These are phyloP conservation scores for Caenorhabditis sp. DNA, from an alignment of 2,888 invertebrate species.

Conservation along the genomic window DNA sequence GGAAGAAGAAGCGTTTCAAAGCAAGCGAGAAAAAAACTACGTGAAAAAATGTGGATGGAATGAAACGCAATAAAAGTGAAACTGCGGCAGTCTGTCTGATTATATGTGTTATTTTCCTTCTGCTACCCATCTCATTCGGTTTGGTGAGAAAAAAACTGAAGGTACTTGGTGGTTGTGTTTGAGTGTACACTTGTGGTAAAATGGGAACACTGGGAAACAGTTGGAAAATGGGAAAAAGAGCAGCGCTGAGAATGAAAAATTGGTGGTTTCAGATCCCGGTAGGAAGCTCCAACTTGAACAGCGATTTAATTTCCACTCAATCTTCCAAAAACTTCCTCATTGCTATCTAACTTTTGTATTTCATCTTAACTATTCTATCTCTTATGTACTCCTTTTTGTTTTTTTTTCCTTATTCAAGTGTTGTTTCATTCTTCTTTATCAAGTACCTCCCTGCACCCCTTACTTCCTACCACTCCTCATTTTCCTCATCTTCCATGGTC, in stretches of 20 bases:
- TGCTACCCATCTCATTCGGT: not conserved
- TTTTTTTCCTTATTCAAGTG: constrained; percentile 9
- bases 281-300: no score
- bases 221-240: no score
- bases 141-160: not conserved
- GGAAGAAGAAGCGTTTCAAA: constrained; percentile 12
- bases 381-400: no score
- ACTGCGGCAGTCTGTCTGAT: constrained; percentile 49
- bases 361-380: constrained; percentile 1
- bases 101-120: constrained; percentile 46
- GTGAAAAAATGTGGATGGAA: constrained; percentile 42
- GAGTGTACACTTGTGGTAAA: no score
- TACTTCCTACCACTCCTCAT: not conserved
- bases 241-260: not conserved
- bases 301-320: not conserved
- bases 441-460: constrained; percentile 25
- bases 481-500: constrained; percentile 11
- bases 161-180: constrained; percentile 18
- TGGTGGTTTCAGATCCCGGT: no score
- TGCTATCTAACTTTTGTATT: constrained; percentile 44
- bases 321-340: constrained; percentile 20
- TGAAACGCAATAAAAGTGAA: constrained; percentile 65
- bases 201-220: no score
- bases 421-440: constrained; percentile 47
- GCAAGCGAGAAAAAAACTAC: constrained; percentile 21